These are phyloP conservation scores for Drosophila paracracens DNA, from an alignment of 2,888 invertebrate genomes.

Conservation along the genomic window DNA sequence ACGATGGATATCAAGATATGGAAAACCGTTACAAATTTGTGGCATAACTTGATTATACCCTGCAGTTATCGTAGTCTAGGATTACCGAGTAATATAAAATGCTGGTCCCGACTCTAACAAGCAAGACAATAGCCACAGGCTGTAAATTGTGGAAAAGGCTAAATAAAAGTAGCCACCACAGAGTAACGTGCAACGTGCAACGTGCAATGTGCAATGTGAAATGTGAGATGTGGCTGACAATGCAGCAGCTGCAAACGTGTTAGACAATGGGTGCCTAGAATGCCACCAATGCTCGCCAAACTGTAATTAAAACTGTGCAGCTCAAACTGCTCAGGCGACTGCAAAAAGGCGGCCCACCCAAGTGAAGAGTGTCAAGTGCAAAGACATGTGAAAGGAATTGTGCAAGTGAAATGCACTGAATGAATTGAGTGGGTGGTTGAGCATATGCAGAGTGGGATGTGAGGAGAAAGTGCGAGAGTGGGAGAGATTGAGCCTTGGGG, in stretches of 20 bases:
- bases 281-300: slow-evolving; percentile 42
- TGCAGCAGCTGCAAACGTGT: slow-evolving; percentile 18
- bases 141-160: slow-evolving; percentile 62
- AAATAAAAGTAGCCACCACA: slow-evolving; percentile 57
- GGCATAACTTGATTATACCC: slow-evolving; percentile 4
- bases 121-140: slow-evolving; percentile 75
- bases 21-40: neutral
- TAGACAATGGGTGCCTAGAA: slow-evolving; percentile 50
- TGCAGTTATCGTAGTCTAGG: neutral
- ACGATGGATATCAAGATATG: neutral
- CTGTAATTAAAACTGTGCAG: slow-evolving; percentile 73
- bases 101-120: slow-evolving; percentile 57
- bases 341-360: slow-evolving; percentile 55
- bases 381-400: slow-evolving; percentile 64
- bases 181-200: slow-evolving; percentile 10
- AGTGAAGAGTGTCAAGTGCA: slow-evolving; percentile 74
- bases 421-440: slow-evolving; percentile 9
- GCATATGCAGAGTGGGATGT: neutral
- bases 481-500: neutral
- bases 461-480: neutral
- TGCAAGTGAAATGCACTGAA: slow-evolving; percentile 23
- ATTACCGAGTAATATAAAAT: slow-evolving; percentile 45
- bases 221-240: slow-evolving; percentile 25
- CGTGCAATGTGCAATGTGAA: slow-evolving; percentile 14
- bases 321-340: slow-evolving; percentile 54